Conservation (phyloP, 2,113 vertebrate species). For the Haplochromis burtoni region DNA sequence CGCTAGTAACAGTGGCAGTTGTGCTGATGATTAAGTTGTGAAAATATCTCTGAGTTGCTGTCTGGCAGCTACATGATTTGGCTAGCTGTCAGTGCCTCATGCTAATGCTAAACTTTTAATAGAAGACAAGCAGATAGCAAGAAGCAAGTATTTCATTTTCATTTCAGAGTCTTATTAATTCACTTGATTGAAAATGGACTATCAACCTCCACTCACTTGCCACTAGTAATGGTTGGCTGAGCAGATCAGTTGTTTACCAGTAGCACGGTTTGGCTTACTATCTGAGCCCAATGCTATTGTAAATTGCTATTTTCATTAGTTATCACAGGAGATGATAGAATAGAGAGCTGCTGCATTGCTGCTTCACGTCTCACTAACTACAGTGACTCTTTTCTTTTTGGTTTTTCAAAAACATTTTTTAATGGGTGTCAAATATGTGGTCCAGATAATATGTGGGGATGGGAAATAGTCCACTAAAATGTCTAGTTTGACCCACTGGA, state of each 20-base stretch:
- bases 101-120: background rate
- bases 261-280: background rate
- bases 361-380: background rate
- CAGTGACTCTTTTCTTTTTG: background rate
- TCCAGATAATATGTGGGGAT: background rate
- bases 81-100: background rate
- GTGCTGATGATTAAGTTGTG: background rate
- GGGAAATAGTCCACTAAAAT: background rate
- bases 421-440: background rate
- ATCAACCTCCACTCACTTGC: background rate
- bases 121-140: background rate
- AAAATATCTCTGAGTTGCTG: background rate
- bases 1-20: background rate
- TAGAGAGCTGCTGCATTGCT: background rate
- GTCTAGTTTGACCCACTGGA: background rate
- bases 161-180: background rate
- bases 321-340: background rate
- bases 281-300: background rate
- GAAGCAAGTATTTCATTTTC: background rate
- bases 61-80: background rate
- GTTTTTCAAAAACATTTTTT: rapidly evolving
- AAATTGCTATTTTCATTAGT: background rate
- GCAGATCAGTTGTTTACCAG: background rate
- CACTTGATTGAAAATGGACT: background rate
- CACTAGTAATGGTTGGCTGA: background rate